Percentiles rank a stretch among this genome's conserved stretches.
phyloP scores from a whole-genome alignment of 1,140 invertebrate species.

The Lordiphosa stackelbergi region DNA sequence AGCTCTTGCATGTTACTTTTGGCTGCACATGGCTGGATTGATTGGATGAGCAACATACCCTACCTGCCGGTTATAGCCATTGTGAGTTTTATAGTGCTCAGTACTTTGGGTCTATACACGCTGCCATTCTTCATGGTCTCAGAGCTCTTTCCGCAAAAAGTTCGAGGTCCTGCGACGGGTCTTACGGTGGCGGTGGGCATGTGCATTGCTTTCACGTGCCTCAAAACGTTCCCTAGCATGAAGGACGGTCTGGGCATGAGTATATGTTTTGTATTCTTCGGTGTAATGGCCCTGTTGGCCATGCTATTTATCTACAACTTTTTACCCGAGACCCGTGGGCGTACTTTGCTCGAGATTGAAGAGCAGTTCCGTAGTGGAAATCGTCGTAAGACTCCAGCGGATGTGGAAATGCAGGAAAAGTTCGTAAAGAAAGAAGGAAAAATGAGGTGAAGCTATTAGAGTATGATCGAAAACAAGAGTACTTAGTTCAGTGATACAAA shows the following conservation, averaged over 20 bases:
- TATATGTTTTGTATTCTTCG: constrained; percentile 86
- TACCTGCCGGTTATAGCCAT: constrained; percentile 78
- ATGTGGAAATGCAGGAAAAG: constrained; percentile 60
- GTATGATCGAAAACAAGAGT: constrained; percentile 6
- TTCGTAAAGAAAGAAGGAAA: constrained; percentile 25
- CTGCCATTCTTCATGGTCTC: constrained; percentile 87
- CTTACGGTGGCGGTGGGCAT: constrained; percentile 83
- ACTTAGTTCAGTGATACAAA: constrained; percentile 42
- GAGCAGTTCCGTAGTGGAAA: constrained; percentile 77
- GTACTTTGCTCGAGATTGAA: constrained; percentile 85
- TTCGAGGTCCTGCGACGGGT: constrained; percentile 83
- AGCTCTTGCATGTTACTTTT: constrained; percentile 80
- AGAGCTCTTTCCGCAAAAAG: constrained; percentile 84
- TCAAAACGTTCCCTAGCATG: constrained; percentile 85
- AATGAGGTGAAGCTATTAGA: not conserved
- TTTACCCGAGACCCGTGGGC: constrained; percentile 89
- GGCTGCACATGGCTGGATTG: constrained; percentile 71
- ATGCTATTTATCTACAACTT: constrained; percentile 83
- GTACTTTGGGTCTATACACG: constrained; percentile 82
- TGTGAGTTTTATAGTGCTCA: constrained; percentile 81
- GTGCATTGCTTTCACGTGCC: constrained; percentile 84
- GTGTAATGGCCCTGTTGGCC: constrained; percentile 82
- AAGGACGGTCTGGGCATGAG: constrained; percentile 79
- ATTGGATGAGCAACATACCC: constrained; percentile 31
- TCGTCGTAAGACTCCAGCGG: not conserved